Base-by-base conservation (phyloP, 1,140 invertebrate species). In the Pseudomyrmex concolor region DNA sequence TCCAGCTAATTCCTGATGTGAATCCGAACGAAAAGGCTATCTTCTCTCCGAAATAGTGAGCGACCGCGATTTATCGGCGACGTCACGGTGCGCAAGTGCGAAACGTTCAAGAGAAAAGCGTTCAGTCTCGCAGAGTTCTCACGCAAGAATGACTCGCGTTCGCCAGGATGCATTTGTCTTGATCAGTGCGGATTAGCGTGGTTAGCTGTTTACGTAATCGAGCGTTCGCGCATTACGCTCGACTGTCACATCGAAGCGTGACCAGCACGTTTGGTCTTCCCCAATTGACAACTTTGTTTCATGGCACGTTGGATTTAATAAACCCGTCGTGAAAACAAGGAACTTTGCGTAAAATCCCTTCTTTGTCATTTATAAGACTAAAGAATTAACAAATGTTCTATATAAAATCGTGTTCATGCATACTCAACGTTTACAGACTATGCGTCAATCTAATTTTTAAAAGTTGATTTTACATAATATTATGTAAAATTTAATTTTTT, bases 221-320 rank as follows among this genome's bases (percentile, higher is more conserved):
- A 68, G 34, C 63, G 50, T 67, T 78, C 51, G 64, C 64, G 34
- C 17, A 57, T 68, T 70, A 70, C 19, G 51, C 19, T 77, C 51
- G 63, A 67, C 17, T 12, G 25, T 8, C 62, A 67, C 63, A 51
- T 12, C 45, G 25, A 54, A 17, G 63, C 63, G 63, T 68, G 17
- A 77, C 62, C 2, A 7, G 1, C 13, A n/a, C 19, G 34, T 74
- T 19, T 45, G 34, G 34, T 45, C 34, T 19, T 19, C 19, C 25
- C 43, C 68, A 77, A 67, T 77, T 77, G 50, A 77, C 25, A 63
- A 67, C 50, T 77, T 77, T 67, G 74, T 77, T 63, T 57, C 50
- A 67, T 22, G 74, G 34, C 22, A 68, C 43, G 15, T 68, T 67
- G 9, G 25, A 67, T 77, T 68, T 78, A 78, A 78, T 78, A 78